Evolutionary conservation across 92 coral and sea anemone species (phyloP), one percentile per base, ranked within the genome.

Genomic region (Zoanthus gigantus): DNA sequence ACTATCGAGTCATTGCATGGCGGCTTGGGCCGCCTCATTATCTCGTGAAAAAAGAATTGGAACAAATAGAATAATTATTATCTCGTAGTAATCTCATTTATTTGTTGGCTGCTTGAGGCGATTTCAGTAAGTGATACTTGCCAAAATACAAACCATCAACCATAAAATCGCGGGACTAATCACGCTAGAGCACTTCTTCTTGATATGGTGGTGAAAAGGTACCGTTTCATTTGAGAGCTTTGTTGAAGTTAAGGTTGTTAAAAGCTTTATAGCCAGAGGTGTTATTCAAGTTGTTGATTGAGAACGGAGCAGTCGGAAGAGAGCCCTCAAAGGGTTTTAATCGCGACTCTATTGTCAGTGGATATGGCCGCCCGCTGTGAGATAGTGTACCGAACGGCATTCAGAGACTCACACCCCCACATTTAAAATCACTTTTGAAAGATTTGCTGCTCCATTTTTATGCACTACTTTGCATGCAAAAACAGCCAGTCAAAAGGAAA

Each of bases 41-140:
- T 90, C 37, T 84, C 86, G 54, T 61, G 71, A 78, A 81, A 79
- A 88, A 83, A 90, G 86, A 74, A 88, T 83, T 75, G 71, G 94
- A 86, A 91, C 86, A 94, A 93, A 93, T 93, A 86, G 90, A 89
- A 92, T 92, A 91, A 89, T 88, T 89, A 93, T 88, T 92, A 91
- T 90, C 89, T 87, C 76, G 90, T 91, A 91, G 91, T 91, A 94
- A 94, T 90, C 95, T 88, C 81, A 77, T 90, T 90, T 92, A 93
- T 90, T 92, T 94, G 94, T 88, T 79, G 86, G 83, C 77, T 81
- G 90, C 94, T 91, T 78, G 57, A 77, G 95, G 94, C 95, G 71
- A 90, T 76, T 72, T 28, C 46, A 74, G 95, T 88, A 88, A 91
- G 91, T 72, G 95, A 91, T 93, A 87, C 89, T 92, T 46, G 53